Percentiles rank a stretch among this genome's conserved stretches.
Conservation (phyloP, 1,140 invertebrate genomes). For the Papilio xuthus region DNA sequence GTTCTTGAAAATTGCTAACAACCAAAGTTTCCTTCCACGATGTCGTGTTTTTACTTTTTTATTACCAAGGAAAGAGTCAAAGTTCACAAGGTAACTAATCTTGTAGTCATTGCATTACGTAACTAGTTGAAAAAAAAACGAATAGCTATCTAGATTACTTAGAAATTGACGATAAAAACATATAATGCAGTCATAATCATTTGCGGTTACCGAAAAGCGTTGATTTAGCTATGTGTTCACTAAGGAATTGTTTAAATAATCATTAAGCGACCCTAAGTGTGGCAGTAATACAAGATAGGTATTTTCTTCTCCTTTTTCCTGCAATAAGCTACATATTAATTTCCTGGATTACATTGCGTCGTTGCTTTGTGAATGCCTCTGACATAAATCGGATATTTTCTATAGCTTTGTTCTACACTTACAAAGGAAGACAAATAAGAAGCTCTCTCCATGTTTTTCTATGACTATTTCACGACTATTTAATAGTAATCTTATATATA, state of each 20-base stretch:
- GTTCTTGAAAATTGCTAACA: conserved; percentile 25
- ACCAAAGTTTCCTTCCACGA: conserved; percentile 1
- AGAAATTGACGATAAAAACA: background rate
- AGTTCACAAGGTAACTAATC: conserved; percentile 8
- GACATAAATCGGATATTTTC: background rate
- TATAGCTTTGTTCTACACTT: background rate
- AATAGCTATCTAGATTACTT: background rate
- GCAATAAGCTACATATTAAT: background rate
- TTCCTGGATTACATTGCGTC: background rate
- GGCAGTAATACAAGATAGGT: too few species aligned
- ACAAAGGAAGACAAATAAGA: background rate
- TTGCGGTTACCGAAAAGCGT: too few species aligned
- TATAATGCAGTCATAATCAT: too few species aligned
- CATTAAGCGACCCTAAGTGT: too few species aligned
- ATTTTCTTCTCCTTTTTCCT: background rate
- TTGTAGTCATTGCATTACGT: background rate
- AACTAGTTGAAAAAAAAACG: background rate
- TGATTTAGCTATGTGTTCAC: too few species aligned
- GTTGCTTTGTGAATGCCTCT: background rate
- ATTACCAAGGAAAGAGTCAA: background rate
- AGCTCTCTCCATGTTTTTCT: background rate
- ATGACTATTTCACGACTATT: background rate
- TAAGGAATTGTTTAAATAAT: too few species aligned
- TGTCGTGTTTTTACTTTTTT: conserved; percentile 15
- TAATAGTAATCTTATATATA: too few species aligned